Percentiles rank a stretch among this genome's conserved stretches.
Evolutionary conservation across 2,113 vertebrate genomes (phyloP).

Genomic region (Eclectus roratus): DNA sequence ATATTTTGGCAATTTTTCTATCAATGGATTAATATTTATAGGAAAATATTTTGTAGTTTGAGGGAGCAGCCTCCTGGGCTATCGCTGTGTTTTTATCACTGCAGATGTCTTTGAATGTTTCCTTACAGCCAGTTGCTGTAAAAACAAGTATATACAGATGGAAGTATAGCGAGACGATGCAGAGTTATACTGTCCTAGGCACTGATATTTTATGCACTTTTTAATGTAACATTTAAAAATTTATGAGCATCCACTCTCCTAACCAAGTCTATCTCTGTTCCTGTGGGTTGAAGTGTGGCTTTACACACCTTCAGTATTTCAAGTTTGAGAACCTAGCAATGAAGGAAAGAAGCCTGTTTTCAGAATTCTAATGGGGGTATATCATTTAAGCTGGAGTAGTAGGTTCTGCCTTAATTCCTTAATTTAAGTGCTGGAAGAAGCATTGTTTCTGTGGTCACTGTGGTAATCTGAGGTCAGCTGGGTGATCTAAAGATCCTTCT

Average conservation of each 20-base stretch:
- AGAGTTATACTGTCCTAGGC: not conserved
- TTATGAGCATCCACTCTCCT: not conserved
- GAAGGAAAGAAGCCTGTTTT: not conserved
- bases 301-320: not conserved
- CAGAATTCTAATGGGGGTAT: not conserved
- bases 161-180: not conserved
- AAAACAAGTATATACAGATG: conserved; percentile 29
- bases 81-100: conserved; percentile 25
- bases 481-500: not conserved
- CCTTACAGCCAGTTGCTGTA: not conserved
- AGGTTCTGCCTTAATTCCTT: not conserved
- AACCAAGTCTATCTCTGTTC: not conserved
- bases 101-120: conserved; percentile 33
- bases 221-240: conserved; percentile 33
- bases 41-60: conserved; percentile 35
- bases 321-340: not conserved
- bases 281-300: not conserved
- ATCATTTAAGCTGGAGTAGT: not conserved
- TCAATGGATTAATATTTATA: conserved; percentile 35
- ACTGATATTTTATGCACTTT: conserved; percentile 47
- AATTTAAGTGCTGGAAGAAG: not conserved
- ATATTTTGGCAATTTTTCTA: conserved; percentile 6
- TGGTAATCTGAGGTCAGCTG: not conserved
- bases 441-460: not conserved
- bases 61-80: not conserved